Evolutionary conservation across 2,113 vertebrate genomes (phyloP).

Genomic region (Neogobius melanostomus): DNA sequence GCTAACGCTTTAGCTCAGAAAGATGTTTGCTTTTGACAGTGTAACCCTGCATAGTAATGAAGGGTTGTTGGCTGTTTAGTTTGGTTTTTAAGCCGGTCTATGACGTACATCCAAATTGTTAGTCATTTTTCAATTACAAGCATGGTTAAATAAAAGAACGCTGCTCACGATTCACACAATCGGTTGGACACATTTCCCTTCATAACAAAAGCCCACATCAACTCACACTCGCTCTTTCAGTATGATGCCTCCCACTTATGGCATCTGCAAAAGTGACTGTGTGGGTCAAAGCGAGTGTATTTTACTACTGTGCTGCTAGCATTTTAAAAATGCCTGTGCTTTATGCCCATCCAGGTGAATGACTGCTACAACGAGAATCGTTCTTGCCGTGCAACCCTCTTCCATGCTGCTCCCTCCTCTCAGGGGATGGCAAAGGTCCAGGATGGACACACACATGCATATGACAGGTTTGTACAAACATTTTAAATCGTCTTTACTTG

Average conservation of each 20-base stretch:
- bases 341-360: constrained; percentile 74
- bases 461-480: constrained; percentile 69
- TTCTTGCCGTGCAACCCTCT: constrained; percentile 55
- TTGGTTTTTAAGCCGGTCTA: constrained; percentile 29
- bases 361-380: constrained; percentile 66
- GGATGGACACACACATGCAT: constrained; percentile 79
- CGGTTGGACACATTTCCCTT: constrained; percentile 28
- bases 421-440: constrained; percentile 85
- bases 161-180: constrained; percentile 31
- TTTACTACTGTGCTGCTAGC: constrained; percentile 31
- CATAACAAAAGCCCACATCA: constrained; percentile 39
- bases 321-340: constrained; percentile 12
- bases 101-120: constrained; percentile 42
- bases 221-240: constrained; percentile 39
- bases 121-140: constrained; percentile 34
- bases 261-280: constrained; percentile 62
- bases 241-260: constrained; percentile 63
- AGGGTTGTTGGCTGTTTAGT: constrained; percentile 3
- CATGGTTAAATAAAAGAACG: constrained; percentile 29
- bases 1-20: constrained; percentile 33
- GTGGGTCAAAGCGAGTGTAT: constrained; percentile 43
- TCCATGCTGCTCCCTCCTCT: constrained; percentile 74
- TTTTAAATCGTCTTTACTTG: background rate
- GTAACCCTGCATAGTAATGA: constrained; percentile 39
- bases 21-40: constrained; percentile 42